phyloP scores from a whole-genome alignment of 1,140 invertebrate genomes.

The Holcopasites calliopsidis region DNA sequence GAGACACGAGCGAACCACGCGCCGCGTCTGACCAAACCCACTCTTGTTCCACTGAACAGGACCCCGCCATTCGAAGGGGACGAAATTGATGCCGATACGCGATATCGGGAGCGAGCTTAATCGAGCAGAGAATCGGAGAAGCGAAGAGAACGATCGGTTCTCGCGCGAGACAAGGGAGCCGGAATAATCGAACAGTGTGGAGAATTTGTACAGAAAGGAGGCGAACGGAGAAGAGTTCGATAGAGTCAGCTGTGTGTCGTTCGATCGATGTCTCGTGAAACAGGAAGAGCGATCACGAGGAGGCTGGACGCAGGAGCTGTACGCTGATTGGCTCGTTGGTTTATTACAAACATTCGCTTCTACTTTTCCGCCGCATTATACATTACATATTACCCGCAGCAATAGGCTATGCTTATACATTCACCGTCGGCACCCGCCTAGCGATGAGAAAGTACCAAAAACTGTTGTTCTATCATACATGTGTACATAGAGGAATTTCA shows the following conservation, averaged over 20 bases:
- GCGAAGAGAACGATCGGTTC: too few relatives aligned
- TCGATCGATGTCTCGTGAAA: slow-evolving; percentile 59
- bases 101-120: too few relatives aligned
- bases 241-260: slow-evolving; percentile 8
- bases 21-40: not conserved
- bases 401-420: slow-evolving; percentile 76
- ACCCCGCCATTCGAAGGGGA: too few relatives aligned
- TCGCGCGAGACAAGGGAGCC: too few relatives aligned
- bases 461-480: slow-evolving; percentile 16
- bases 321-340: slow-evolving; percentile 80
- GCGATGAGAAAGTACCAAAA: slow-evolving; percentile 68
- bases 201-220: too few relatives aligned
- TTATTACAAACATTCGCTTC: slow-evolving; percentile 79
- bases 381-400: slow-evolving; percentile 74
- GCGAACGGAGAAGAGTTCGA: not conserved
- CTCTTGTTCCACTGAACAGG: not conserved
- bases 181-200: too few relatives aligned
- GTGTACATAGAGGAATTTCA: slow-evolving; percentile 5
- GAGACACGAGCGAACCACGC: slow-evolving; percentile 64
- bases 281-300: slow-evolving; percentile 59
- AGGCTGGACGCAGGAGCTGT: slow-evolving; percentile 74
- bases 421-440: slow-evolving; percentile 75
- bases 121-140: too few relatives aligned
- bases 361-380: slow-evolving; percentile 75
- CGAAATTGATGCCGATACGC: too few relatives aligned